Evolutionary conservation across 2,113 vertebrate species (phyloP).

Genomic region (Chamaetylas fuelleborni): DNA sequence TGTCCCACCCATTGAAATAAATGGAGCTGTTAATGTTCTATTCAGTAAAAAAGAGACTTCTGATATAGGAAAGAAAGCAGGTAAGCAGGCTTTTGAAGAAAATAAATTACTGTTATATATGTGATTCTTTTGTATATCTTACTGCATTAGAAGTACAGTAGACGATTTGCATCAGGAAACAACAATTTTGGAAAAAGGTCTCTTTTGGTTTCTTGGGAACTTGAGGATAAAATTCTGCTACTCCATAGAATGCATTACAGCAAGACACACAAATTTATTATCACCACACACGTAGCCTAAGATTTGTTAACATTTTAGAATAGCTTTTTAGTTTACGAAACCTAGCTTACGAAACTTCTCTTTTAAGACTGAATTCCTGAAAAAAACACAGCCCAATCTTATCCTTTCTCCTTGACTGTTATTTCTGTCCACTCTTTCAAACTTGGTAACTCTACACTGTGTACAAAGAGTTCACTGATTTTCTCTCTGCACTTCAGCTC

Average conservation of each 20-base stretch:
- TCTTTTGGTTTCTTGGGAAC: background rate
- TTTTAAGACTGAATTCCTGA: background rate
- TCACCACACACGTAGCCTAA: background rate
- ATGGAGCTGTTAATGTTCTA: background rate
- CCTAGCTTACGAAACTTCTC: background rate
- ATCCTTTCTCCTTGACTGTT: background rate
- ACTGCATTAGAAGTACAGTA: background rate
- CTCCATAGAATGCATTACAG: background rate
- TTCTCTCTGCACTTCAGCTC: background rate
- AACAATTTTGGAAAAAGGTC: background rate
- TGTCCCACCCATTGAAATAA: background rate
- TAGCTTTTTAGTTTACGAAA: background rate
- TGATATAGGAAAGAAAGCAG: background rate
- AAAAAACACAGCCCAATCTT: background rate
- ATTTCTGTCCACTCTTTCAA: background rate
- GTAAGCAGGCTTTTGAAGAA: background rate
- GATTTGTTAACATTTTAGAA: background rate
- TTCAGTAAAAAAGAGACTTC: background rate
- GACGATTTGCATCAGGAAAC: background rate
- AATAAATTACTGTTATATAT: background rate
- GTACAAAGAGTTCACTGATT: background rate
- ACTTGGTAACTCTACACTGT: background rate
- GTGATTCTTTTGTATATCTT: background rate
- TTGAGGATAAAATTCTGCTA: background rate
- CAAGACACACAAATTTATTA: background rate